Conservation (phyloP, 2,888 invertebrate genomes). For the Meteorus cinctellus region DNA sequence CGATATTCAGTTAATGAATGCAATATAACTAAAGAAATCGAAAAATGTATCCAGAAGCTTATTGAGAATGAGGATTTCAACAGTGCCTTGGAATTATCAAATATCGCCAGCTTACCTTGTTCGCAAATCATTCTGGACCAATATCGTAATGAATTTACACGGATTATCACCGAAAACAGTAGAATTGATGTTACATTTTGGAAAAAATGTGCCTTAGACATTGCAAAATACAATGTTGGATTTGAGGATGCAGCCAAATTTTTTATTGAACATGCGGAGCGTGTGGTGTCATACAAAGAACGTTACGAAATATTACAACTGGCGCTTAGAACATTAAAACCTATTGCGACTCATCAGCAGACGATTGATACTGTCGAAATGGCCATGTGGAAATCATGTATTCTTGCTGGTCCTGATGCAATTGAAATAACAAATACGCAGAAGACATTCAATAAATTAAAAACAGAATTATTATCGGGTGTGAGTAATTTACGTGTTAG, state of each 20-base stretch:
- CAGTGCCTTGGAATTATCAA: constrained; percentile 77
- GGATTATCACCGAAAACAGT: constrained; percentile 71
- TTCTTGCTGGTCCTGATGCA: constrained; percentile 65
- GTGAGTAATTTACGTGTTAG: constrained; percentile 59
- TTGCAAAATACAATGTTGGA: constrained; percentile 77
- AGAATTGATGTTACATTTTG: constrained; percentile 72
- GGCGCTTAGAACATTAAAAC: constrained; percentile 64
- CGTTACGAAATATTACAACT: constrained; percentile 67
- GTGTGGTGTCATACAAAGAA: constrained; percentile 70
- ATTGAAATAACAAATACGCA: constrained; percentile 58
- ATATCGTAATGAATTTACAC: constrained; percentile 71
- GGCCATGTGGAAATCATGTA: constrained; percentile 72
- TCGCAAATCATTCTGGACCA: constrained; percentile 65
- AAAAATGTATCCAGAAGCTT: constrained; percentile 76
- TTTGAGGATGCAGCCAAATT: constrained; percentile 80
- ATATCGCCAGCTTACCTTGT: constrained; percentile 63
- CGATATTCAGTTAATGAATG: constrained; percentile 74
- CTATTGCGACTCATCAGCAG: constrained; percentile 58
- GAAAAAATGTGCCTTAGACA: constrained; percentile 78
- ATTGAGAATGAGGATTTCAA: constrained; percentile 75
- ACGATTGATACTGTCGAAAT: constrained; percentile 67
- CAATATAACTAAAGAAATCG: constrained; percentile 75
- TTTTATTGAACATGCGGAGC: constrained; percentile 76
- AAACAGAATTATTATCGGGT: constrained; percentile 64
- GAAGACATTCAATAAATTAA: constrained; percentile 62